A percentile compares a stretch with the other conserved stretches of the same genome.
Conservation (phyloP, 2,797 vertebrate genomes). For the Hybognathus amarus region DNA sequence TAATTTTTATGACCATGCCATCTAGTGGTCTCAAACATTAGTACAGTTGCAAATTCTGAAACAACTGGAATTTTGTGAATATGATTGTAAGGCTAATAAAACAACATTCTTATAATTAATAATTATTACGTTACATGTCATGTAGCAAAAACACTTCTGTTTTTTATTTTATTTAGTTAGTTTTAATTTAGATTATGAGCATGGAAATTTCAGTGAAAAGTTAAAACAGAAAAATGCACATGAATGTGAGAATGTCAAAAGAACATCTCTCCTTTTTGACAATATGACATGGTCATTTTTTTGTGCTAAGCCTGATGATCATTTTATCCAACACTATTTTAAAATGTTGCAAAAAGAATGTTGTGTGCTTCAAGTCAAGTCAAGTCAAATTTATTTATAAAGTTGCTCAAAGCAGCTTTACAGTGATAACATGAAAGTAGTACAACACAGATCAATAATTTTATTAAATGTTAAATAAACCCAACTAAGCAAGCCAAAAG, state of each 20-base stretch:
- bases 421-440: too few species aligned
- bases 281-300: background rate
- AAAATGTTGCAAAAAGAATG: background rate
- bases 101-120: background rate
- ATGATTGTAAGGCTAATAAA: background rate
- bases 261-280: background rate
- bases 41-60: background rate
- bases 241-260: background rate
- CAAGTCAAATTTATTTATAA: too few species aligned
- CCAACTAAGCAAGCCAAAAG: too few species aligned
- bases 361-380: background rate
- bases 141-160: background rate
- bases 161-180: background rate
- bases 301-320: background rate
- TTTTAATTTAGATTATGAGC: background rate
- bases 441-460: too few species aligned
- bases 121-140: background rate
- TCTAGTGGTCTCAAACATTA: slow-evolving; percentile 7
- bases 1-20: background rate
- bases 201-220: background rate
- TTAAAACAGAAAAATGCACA: background rate
- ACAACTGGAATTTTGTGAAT: background rate
- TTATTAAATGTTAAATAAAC: too few species aligned
- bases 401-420: too few species aligned
- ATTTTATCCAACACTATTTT: background rate